Conservation (phyloP, 2,797 vertebrate genomes). For the Cynopterus sphinx region DNA sequence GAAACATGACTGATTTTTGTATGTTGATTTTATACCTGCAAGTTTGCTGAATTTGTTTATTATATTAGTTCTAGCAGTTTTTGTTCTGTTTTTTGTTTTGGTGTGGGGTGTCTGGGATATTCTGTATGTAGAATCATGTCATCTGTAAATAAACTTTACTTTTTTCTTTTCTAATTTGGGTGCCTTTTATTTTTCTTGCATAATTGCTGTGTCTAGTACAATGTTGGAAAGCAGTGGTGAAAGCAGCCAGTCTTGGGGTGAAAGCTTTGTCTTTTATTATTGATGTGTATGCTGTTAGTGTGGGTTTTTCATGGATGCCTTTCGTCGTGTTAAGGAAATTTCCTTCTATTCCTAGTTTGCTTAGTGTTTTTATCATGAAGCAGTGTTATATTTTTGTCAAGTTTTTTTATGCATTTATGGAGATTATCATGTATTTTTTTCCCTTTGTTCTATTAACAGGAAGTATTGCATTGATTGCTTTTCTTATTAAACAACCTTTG, state of each 20-base stretch:
- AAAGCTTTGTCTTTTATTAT: not conserved
- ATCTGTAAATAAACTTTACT: not conserved
- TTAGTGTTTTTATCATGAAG: not conserved
- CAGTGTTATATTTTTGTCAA: conserved; percentile 20
- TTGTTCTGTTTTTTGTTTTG: no score
- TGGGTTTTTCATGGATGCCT: not conserved
- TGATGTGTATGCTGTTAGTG: not conserved
- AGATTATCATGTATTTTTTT: not conserved
- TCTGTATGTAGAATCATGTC: not conserved
- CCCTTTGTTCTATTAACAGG: not conserved
- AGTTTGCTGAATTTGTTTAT: not conserved
- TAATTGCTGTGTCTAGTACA: not conserved
- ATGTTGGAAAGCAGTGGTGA: not conserved
- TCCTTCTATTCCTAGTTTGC: not conserved
- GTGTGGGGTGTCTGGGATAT: not conserved
- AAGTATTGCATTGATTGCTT: not conserved
- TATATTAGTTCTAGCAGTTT: not conserved
- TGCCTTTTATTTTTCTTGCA: conserved; percentile 10
- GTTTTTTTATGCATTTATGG: not conserved
- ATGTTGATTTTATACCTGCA: not conserved
- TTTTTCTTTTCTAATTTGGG: not conserved
- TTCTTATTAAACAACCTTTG: not conserved
- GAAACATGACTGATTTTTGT: not conserved
- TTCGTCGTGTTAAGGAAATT: not conserved
- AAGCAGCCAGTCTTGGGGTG: not conserved